These are phyloP conservation scores for Aplysina aerophoba DNA, from an alignment of 37 sponge, comb jelly and placozoan species.

Conservation along the genomic window DNA sequence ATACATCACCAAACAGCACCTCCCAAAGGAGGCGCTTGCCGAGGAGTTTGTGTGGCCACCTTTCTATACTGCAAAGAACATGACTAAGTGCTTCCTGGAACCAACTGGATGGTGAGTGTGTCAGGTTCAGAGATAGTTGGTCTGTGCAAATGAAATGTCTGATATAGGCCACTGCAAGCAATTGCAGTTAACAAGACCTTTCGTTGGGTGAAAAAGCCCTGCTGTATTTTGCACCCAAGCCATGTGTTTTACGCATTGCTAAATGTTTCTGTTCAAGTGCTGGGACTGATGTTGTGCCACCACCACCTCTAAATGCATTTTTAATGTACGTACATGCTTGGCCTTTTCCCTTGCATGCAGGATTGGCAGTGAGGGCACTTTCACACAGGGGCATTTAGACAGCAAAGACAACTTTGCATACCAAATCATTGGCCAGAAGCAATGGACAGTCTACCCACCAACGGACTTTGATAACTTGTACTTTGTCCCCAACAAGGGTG, in stretches of 20 bases:
- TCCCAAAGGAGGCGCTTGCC: slow-evolving; percentile 69
- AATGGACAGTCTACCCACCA: slow-evolving; percentile 85
- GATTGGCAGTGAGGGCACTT: slow-evolving; percentile 84
- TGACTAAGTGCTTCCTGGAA: slow-evolving; percentile 71
- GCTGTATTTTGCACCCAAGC: no score
- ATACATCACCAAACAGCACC: slow-evolving; percentile 84
- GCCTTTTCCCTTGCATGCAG: slow-evolving; percentile 8
- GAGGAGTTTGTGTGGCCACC: slow-evolving; percentile 81
- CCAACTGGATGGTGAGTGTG: slow-evolving; percentile 81
- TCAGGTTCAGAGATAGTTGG: no score
- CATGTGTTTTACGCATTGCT: no score
- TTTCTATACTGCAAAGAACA: slow-evolving; percentile 69
- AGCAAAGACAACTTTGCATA: slow-evolving; percentile 92
- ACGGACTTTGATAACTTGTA: slow-evolving; percentile 79
- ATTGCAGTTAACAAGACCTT: no score
- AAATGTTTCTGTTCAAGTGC: neutral
- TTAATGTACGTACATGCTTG: neutral
- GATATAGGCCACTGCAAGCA: no score
- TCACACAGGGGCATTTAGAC: slow-evolving; percentile 94
- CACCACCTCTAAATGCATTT: neutral
- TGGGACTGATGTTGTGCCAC: neutral
- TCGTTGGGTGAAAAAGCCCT: no score
- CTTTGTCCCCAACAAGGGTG: slow-evolving; percentile 65
- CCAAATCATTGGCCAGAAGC: slow-evolving; percentile 83
- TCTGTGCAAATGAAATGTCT: no score